These are phyloP conservation scores for Sitophilus oryzae DNA, from an alignment of 1,140 invertebrate species.

Conservation along the genomic window DNA sequence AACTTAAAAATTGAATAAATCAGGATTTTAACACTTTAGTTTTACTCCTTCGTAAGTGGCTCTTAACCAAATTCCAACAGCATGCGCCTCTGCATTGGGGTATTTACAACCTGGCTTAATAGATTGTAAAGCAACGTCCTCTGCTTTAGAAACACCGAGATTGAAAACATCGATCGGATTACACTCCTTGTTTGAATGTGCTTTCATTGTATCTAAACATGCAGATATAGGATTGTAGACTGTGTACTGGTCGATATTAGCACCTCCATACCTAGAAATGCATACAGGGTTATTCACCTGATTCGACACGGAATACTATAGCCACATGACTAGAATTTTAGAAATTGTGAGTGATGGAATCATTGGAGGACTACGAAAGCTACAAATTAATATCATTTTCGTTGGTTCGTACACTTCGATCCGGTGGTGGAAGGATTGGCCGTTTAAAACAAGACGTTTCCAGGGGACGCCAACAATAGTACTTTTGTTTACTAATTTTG, in stretches of 20 bases:
- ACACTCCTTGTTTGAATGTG: constrained; percentile 28
- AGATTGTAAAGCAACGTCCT: constrained; percentile 44
- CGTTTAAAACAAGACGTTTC: too few relatives aligned
- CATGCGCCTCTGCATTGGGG: constrained; percentile 55
- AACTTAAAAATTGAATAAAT: too few relatives aligned
- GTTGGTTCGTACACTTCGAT: background rate
- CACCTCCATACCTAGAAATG: constrained; percentile 45
- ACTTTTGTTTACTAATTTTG: too few relatives aligned
- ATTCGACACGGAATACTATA: too few relatives aligned
- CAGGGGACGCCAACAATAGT: too few relatives aligned
- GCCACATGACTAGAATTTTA: too few relatives aligned
- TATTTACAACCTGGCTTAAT: constrained; percentile 29
- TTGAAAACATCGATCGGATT: constrained; percentile 43
- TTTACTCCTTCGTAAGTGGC: constrained; percentile 50
- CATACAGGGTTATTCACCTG: background rate
- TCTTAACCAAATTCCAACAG: constrained; percentile 55
- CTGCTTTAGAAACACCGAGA: constrained; percentile 48
- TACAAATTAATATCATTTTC: background rate
- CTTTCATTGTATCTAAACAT: constrained; percentile 34
- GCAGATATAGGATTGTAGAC: constrained; percentile 51
- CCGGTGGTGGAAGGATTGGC: too few relatives aligned
- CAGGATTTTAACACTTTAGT: constrained; percentile 13
- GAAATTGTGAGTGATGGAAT: too few relatives aligned
- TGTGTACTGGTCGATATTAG: constrained; percentile 51
- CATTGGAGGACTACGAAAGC: too few relatives aligned